Percentiles rank a stretch among this genome's conserved stretches.
Conservation (phyloP, 2,797 vertebrate species). For the Streptopelia turtur region DNA sequence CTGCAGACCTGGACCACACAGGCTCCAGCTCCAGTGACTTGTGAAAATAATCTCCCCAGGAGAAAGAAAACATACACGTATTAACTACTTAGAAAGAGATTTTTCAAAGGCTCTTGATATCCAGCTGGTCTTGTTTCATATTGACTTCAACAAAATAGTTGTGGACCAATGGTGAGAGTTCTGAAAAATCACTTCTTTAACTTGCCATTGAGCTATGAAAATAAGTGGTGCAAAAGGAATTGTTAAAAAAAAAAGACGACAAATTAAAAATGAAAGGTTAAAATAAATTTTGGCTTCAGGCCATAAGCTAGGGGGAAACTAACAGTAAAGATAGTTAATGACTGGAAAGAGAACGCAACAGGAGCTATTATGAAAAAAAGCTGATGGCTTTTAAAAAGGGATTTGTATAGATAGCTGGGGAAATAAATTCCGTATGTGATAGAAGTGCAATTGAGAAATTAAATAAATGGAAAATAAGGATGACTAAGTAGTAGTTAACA, state of each 20-base stretch:
- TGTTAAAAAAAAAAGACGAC: background rate
- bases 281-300: slow-evolving; percentile 51
- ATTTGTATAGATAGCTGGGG: slow-evolving; percentile 57
- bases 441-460: slow-evolving; percentile 67
- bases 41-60: slow-evolving; percentile 48
- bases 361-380: slow-evolving; percentile 31
- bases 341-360: slow-evolving; percentile 61
- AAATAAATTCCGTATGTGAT: slow-evolving; percentile 57
- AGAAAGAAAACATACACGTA: slow-evolving; percentile 51
- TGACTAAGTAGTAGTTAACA: slow-evolving; percentile 73
- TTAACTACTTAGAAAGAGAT: slow-evolving; percentile 39
- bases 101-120: slow-evolving; percentile 57
- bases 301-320: slow-evolving; percentile 52
- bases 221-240: slow-evolving; percentile 2
- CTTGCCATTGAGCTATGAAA: slow-evolving; percentile 50
- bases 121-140: slow-evolving; percentile 60
- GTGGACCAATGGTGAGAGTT: background rate
- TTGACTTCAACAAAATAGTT: slow-evolving; percentile 39
- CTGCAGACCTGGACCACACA: slow-evolving; percentile 26
- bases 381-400: slow-evolving; percentile 41
- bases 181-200: slow-evolving; percentile 47
- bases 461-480: slow-evolving; percentile 71
- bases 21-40: background rate
- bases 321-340: slow-evolving; percentile 56
- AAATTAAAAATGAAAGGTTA: slow-evolving; percentile 62